Evolutionary conservation across 2,797 vertebrate species (phyloP).

Genomic region (Myripristis jacobus): DNA sequence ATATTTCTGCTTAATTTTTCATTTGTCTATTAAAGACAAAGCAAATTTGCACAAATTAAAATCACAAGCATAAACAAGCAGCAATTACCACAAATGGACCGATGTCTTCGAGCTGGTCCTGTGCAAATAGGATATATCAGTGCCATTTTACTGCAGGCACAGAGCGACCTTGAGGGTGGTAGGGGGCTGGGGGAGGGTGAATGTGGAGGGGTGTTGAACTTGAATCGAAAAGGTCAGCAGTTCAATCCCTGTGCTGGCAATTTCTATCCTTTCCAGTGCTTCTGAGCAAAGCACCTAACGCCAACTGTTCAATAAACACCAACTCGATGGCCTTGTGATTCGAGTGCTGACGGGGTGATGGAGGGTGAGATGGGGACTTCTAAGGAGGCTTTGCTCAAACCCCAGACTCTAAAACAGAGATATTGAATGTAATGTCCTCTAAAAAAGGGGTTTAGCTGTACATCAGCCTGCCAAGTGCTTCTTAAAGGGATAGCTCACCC

Average conservation of each 20-base stretch:
- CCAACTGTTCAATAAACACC: constrained; percentile 7
- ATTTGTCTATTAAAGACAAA: neutral
- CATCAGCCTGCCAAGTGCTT: no score
- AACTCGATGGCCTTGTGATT: neutral
- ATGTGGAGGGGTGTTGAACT: neutral
- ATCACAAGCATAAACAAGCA: neutral
- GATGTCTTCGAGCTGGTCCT: neutral
- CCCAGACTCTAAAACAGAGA: no score
- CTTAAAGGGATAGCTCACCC: no score
- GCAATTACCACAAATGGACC: neutral
- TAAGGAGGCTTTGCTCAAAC: neutral
- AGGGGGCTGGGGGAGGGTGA: no score
- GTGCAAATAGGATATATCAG: neutral
- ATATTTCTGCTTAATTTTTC: neutral
- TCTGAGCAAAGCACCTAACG: neutral
- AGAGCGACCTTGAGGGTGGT: neutral
- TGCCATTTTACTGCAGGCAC: neutral
- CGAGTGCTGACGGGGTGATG: neutral
- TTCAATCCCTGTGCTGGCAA: no score
- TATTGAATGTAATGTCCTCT: no score
- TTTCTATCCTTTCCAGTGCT: neutral
- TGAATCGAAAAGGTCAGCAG: neutral
- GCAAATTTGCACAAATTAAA: neutral
- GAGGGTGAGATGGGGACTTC: neutral
- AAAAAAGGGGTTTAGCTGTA: no score